Evolutionary conservation across 2,888 invertebrate species (phyloP).

Genomic region (Drosophila algonquin): DNA sequence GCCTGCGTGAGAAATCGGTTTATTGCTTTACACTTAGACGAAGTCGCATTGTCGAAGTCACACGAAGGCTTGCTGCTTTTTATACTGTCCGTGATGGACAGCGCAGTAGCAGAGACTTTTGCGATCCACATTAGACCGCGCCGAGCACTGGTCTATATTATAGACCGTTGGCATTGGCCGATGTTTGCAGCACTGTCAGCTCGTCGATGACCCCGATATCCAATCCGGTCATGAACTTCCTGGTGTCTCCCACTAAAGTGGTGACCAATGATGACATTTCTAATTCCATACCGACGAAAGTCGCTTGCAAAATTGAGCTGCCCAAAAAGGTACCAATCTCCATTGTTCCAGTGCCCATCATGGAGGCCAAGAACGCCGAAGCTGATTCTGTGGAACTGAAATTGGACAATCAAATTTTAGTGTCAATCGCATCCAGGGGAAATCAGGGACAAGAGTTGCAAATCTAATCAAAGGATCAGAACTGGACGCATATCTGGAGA

Average conservation of each 20-base stretch:
- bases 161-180: constrained; percentile 87
- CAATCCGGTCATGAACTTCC: constrained; percentile 94
- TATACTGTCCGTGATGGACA: too few relatives aligned
- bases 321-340: constrained; percentile 87
- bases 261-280: constrained; percentile 90
- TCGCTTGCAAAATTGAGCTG: constrained; percentile 86
- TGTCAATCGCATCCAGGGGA: constrained; percentile 28
- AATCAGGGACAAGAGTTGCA: constrained; percentile 23
- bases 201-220: constrained; percentile 85
- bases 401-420: constrained; percentile 35
- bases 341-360: constrained; percentile 85
- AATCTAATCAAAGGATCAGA: constrained; percentile 21
- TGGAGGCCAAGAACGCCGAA: constrained; percentile 80
- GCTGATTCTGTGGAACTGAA: constrained; percentile 50
- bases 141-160: too few relatives aligned
- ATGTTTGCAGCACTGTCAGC: constrained; percentile 88
- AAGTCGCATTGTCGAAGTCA: too few relatives aligned
- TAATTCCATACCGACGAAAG: constrained; percentile 88
- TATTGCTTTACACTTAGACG: too few relatives aligned
- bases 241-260: constrained; percentile 93
- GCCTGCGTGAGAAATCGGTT: too few relatives aligned
- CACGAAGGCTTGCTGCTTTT: too few relatives aligned
- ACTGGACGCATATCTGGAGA: constrained; percentile 8
- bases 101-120: too few relatives aligned
- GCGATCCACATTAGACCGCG: too few relatives aligned